Evolutionary conservation across 1,140 invertebrate genomes (phyloP), one percentile per base, ranked within the genome.

Genomic region (Aphaenogaster ashmeadi): DNA sequence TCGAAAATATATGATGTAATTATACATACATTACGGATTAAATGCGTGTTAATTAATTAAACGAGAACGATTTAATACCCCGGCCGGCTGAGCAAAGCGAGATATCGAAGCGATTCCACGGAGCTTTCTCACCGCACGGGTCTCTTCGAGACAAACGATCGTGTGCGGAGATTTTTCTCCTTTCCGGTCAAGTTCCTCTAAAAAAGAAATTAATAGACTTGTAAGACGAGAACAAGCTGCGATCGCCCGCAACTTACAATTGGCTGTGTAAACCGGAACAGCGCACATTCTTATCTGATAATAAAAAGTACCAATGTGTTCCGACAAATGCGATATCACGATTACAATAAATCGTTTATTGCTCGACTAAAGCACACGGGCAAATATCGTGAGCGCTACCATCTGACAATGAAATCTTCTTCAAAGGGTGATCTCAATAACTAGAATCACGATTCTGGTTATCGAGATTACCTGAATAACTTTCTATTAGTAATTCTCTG

Each of bases 1-100:
- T 41, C 66, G 52, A 71, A 81, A 81, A 71, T 44, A 41, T 64
- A 56, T 18, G 62, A 52, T 67, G 52, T 71, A 58, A 81, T 81
- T 81, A 71, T 71, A 81, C 50, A 71, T 81, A 58, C 33, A 81
- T 81, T 44, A 13, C 50, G 64, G 21, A 81, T 81, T 81, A 81
- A 81, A 71, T 44, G 21, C 44, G 64, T 56, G 64, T 58, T 81
- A 81, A 81, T 81, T 81, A 81, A 81, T 81, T 71, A 81, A 81
- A 81, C 38, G 64, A 47, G 52, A 81, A 56, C 41, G 79, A 81
- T 71, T 81, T 81, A 71, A 71, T 71, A 44, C 11, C 3, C 27
- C n/a, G 13, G 38, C 8, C 60, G 47, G 18, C 18, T 15, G 21
- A 47, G 58, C 33, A 6, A 27, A 56, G 27, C 18, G 64, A 81